Base-by-base conservation (phyloP, 2,888 invertebrate species). In the Archaeoteleia sp. region DNA sequence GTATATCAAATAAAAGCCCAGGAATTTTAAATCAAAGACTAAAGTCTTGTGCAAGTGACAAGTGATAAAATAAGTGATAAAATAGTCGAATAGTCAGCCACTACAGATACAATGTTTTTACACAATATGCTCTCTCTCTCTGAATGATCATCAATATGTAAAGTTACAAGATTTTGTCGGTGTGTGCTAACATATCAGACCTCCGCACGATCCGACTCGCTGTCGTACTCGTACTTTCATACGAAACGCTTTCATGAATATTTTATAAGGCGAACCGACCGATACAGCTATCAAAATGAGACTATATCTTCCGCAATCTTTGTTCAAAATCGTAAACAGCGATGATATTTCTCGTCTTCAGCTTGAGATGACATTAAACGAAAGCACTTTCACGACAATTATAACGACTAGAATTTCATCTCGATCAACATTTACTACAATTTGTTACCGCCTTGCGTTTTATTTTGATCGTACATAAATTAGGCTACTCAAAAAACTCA, bases 231-330 rank as follows among this genome's bases (percentile, higher is more conserved):
- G 42, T 43, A 54, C 9, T 43, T 43, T 43, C 35, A 42, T 42
- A 30, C 9, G 32, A 32, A 45, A 45, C 17, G 45, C 54, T 54
- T 29, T 72, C 71, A 58, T 71, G 72, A 74, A 74, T 78, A 62
- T 73, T 74, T 75, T 61, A 68, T 68, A 60, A 73, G 53, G 27
- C 37, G 58, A 66, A 68, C 23, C 35, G 43, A 49, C 43, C 49
- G 65, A 69, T 67, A 63, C 66, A 67, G 60, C 69, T 58, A 60
- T 67, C 53, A 46, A 55, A 42, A 51, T 17, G 27, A 57, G 32
- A 57, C 39, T 45, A 27, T 39, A 57, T 46, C 39, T 45, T 34
- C 9, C 46, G 14, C 32, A 40, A 48, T 34, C 40, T 58, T 48
- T 40, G 48, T 40, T 58, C 15, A 8, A 32, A 48, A 40, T 15